phyloP scores from a whole-genome alignment of 2,113 vertebrate genomes.

The Cynopterus brachyotis region DNA sequence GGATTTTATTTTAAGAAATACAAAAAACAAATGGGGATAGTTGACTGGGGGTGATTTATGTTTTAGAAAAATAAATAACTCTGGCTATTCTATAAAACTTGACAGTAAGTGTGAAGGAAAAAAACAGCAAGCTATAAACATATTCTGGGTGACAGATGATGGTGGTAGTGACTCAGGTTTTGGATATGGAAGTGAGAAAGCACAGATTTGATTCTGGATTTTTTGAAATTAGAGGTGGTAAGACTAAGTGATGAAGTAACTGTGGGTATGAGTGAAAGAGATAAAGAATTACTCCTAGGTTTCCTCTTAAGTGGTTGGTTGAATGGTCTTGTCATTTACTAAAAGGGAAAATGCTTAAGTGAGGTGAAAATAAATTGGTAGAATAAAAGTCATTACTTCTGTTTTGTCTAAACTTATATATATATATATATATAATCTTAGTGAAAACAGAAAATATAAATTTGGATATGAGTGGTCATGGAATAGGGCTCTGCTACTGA shows the following conservation, averaged over 20 bases:
- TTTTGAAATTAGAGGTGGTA: not conserved
- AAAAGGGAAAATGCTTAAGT: not conserved
- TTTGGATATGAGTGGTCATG: not conserved
- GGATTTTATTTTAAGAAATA: not conserved
- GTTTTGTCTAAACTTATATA: not conserved
- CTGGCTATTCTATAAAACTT: not conserved
- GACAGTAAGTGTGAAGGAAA: accelerated
- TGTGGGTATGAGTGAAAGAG: not conserved
- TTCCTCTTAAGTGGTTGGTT: not conserved
- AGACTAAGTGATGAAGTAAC: not conserved
- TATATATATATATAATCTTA: no score
- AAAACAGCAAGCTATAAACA: accelerated
- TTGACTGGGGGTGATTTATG: no score
- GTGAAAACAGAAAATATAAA: not conserved
- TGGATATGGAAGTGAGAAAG: not conserved
- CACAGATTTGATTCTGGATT: not conserved
- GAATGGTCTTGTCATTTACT: not conserved
- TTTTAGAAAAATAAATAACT: not conserved
- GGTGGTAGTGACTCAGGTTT: accelerated
- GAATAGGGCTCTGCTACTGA: not conserved
- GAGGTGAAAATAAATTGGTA: not conserved
- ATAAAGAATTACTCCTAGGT: not conserved
- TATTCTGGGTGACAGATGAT: not conserved
- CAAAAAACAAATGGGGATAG: not conserved
- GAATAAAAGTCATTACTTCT: not conserved